Evolutionary conservation across 2,888 invertebrate genomes (phyloP).

Genomic region (Camponotus fellah): DNA sequence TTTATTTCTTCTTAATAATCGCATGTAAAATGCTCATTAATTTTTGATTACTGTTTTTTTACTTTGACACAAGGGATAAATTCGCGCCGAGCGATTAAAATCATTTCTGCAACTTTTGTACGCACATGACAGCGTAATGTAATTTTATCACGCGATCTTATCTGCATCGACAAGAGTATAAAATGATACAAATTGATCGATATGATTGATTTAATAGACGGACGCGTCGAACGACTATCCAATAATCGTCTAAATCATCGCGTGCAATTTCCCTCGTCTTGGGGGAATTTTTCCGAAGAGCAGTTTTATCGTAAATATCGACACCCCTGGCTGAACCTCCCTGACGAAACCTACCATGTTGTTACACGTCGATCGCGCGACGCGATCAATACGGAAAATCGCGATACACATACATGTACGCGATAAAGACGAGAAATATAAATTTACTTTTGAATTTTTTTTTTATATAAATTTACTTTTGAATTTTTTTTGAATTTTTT

Average conservation of each 20-base stretch:
- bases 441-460: background rate
- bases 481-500: background rate
- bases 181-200: conserved; percentile 76
- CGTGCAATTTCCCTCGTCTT: conserved; percentile 75
- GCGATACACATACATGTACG: background rate
- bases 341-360: conserved; percentile 17
- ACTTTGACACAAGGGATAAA: background rate
- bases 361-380: background rate
- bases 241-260: conserved; percentile 76
- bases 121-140: background rate
- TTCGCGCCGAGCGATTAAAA: background rate
- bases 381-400: conserved; percentile 21
- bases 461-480: background rate
- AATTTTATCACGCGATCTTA: background rate
- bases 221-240: conserved; percentile 70
- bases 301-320: conserved; percentile 79
- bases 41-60: conserved; percentile 4
- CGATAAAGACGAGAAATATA: background rate
- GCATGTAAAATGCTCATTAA: background rate
- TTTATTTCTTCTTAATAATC: background rate
- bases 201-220: conserved; percentile 81
- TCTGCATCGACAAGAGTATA: conserved; percentile 67
- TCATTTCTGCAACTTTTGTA: conserved; percentile 7
- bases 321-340: conserved; percentile 14
- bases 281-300: conserved; percentile 76